phyloP scores from a whole-genome alignment of 2,888 invertebrate species.

The Marronus borbonicus region DNA sequence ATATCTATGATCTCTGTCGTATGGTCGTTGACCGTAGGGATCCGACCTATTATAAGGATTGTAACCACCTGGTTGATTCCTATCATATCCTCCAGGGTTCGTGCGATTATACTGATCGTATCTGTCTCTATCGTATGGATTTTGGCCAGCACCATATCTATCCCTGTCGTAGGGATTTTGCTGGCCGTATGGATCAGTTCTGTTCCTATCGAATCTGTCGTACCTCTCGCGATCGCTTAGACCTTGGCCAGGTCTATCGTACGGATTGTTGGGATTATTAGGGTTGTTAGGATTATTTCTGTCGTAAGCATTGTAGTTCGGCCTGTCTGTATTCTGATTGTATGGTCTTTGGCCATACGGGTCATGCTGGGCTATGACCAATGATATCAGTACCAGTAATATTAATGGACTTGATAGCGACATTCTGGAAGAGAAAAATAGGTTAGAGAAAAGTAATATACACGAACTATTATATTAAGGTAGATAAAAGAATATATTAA shows the following conservation, averaged over 20 bases:
- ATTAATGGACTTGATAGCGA: constrained; percentile 19
- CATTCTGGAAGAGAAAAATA: constrained; percentile 47
- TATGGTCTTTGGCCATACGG: constrained; percentile 53
- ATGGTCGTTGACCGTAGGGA: constrained; percentile 52
- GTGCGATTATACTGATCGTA: constrained; percentile 36
- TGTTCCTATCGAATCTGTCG: constrained; percentile 50
- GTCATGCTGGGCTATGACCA: constrained; percentile 47
- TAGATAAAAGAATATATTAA: too few species aligned
- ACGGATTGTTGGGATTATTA: constrained; percentile 48
- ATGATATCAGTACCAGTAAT: constrained; percentile 12
- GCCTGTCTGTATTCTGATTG: constrained; percentile 40
- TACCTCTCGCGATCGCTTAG: constrained; percentile 50
- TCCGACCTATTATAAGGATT: constrained; percentile 47
- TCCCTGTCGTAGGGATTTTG: constrained; percentile 55
- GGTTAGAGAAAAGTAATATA: too few species aligned
- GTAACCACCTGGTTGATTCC: constrained; percentile 51
- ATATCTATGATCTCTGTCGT: constrained; percentile 52
- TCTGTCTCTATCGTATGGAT: constrained; percentile 43
- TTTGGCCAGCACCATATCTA: constrained; percentile 33
- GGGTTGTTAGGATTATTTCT: constrained; percentile 51
- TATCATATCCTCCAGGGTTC: constrained; percentile 49
- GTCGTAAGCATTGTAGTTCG: constrained; percentile 43
- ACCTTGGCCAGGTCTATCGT: constrained; percentile 47
- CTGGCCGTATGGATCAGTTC: constrained; percentile 52
- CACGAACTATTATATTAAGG: too few species aligned